Percentiles rank a stretch among this genome's conserved stretches.
Conservation (phyloP, 2,888 invertebrate genomes). For the Odontocolon sp. region DNA sequence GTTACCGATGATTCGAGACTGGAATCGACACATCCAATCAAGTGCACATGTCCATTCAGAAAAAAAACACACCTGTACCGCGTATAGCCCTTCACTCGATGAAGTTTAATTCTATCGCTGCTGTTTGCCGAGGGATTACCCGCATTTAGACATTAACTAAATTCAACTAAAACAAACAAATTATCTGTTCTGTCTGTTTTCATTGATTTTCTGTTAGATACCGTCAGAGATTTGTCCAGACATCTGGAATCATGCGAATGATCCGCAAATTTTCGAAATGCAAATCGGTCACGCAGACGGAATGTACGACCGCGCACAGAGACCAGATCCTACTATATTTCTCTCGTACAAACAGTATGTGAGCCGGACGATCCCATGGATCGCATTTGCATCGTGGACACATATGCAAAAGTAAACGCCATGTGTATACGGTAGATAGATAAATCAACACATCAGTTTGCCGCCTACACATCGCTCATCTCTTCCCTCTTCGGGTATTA, state of each 20-base stretch:
- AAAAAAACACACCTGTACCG: too few species aligned
- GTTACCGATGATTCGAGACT: background rate
- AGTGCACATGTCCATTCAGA: background rate
- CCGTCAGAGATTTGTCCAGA: background rate
- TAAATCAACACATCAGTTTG: slow-evolving; percentile 56
- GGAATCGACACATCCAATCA: background rate
- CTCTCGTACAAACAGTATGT: slow-evolving; percentile 46
- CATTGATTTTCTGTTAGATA: too few species aligned
- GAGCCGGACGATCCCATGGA: slow-evolving; percentile 29
- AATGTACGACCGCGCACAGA: slow-evolving; percentile 1
- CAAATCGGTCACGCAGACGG: slow-evolving; percentile 19
- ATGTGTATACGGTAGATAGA: slow-evolving; percentile 24
- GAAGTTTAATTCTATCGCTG: too few species aligned
- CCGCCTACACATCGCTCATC: slow-evolving; percentile 45
- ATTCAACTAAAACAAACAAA: too few species aligned
- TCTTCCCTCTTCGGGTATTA: slow-evolving; percentile 12
- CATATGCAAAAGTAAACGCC: slow-evolving; percentile 45
- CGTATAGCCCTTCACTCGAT: too few species aligned
- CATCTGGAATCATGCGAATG: background rate
- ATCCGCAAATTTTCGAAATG: slow-evolving; percentile 47
- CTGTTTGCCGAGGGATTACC: too few species aligned
- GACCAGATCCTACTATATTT: slow-evolving; percentile 6
- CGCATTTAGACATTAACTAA: too few species aligned
- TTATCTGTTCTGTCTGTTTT: too few species aligned
- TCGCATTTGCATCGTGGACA: background rate